Evolutionary conservation across 2,888 invertebrate species (phyloP).

Genomic region (Cantharis rustica): DNA sequence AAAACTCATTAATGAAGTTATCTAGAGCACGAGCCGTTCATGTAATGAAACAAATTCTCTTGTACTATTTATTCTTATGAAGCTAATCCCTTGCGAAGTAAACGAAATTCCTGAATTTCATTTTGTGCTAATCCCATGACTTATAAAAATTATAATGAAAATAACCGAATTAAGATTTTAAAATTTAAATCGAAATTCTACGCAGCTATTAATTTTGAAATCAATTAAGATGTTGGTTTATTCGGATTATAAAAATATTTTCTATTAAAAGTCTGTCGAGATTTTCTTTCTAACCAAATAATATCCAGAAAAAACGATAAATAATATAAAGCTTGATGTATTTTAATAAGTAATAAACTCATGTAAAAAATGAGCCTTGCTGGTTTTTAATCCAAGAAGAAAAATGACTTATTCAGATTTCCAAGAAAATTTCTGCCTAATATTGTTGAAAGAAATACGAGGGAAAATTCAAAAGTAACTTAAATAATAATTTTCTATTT

Average conservation of each 20-base stretch:
- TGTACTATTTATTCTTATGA: slow-evolving; percentile 17
- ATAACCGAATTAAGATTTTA: neutral
- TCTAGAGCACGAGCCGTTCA: slow-evolving; percentile 17
- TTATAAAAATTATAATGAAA: neutral
- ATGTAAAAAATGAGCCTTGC: neutral
- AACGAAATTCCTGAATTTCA: neutral
- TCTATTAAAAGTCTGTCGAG: neutral
- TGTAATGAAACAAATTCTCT: slow-evolving; percentile 22
- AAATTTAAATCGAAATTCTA: neutral
- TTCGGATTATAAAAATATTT: neutral
- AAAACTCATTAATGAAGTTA: slow-evolving; percentile 24
- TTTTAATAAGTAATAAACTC: neutral
- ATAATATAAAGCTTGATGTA: neutral
- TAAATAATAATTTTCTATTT: too few relatives aligned
- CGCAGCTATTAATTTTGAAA: neutral
- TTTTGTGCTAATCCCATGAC: neutral
- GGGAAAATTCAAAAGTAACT: neutral
- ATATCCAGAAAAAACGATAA: neutral
- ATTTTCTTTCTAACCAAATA: neutral
- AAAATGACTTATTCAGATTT: neutral
- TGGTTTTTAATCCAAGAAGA: neutral
- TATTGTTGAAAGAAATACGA: neutral
- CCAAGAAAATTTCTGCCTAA: neutral
- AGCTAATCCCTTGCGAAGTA: slow-evolving; percentile 8
- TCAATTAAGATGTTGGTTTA: neutral